Evolutionary conservation across 2,113 vertebrate genomes (phyloP), one percentile per base, ranked within the genome.

Genomic region (Caretta caretta): DNA sequence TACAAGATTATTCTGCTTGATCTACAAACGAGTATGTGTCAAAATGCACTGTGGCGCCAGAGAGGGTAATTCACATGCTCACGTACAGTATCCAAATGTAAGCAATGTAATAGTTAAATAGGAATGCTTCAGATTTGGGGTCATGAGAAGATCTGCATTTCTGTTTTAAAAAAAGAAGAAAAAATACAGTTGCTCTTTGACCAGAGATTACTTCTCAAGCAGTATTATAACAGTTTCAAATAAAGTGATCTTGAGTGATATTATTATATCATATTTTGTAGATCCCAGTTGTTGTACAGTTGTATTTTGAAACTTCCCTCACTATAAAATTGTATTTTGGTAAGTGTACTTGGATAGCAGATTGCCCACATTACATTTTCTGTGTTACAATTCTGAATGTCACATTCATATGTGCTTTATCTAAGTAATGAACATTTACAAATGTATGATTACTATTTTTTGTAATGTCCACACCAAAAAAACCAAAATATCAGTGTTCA

Each of bases 401-500:
- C 97, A 94, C 94, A 98, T 93, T 97, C 94, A 95, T 98, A 94
- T 96, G 97, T 98, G 97, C 97, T 97, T 94, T 94, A 97, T 95
- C 97, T 96, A 97, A 97, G 84, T 97, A 96, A 96, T 96, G 95
- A 97, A 96, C 96, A 96, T 97, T 98, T 98, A 91, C 96, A 98
- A 90, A 96, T 98, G 98, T 98, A 97, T 94, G 95, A 98, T 97
- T 98, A 96, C 96, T 98, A 98, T 98, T 98, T 98, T 98, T 98
- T 98, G 94, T 98, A 98, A 97, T 94, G 93, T 95, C 94, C 97
- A 97, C 46, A 75, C 95, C 92, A 91, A 92, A 87, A 88, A 95
- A 95, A 93, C 72, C 97, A 97, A 97, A 97, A 96, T 96, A 93
- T 96, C 92, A 95, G 97, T 97, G 96, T 84, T 98, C 92, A 95